A percentile compares a stretch with the other conserved stretches of the same genome.
phyloP scores from a whole-genome alignment of 2,888 invertebrate species.

The Apamea epomidion region DNA sequence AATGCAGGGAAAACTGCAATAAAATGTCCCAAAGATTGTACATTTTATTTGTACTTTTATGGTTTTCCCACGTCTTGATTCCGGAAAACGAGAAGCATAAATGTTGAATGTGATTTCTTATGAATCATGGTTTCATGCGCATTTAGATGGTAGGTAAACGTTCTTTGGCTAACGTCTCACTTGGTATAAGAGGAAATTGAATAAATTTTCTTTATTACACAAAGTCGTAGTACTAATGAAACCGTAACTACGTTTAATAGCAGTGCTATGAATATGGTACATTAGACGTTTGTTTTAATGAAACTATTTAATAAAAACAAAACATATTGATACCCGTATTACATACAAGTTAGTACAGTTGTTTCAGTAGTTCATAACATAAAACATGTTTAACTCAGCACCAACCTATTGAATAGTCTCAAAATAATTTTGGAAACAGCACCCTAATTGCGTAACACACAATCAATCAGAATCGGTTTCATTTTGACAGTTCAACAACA shows the following conservation, averaged over 20 bases:
- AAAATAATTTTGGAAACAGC: slow-evolving; percentile 12
- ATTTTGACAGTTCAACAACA: no score
- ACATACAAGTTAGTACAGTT: not conserved
- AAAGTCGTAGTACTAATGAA: slow-evolving; percentile 1
- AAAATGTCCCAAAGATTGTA: slow-evolving; percentile 20
- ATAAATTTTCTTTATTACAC: slow-evolving; percentile 27
- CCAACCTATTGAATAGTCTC: not conserved
- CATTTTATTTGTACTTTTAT: slow-evolving; percentile 46
- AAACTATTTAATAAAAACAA: not conserved
- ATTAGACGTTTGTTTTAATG: not conserved
- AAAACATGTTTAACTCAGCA: not conserved
- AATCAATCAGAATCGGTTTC: no score
- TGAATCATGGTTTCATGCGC: slow-evolving; percentile 41
- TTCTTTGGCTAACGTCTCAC: slow-evolving; percentile 17
- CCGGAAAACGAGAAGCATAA: slow-evolving; percentile 32
- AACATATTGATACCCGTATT: not conserved
- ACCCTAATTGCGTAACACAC: no score
- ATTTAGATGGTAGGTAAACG: slow-evolving; percentile 34
- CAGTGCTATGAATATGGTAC: not conserved
- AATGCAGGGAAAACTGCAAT: slow-evolving; percentile 20
- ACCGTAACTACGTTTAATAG: slow-evolving; percentile 13
- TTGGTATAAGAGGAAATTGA: slow-evolving; percentile 14
- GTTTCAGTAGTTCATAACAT: not conserved
- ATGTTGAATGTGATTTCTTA: slow-evolving; percentile 37
- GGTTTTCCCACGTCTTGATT: slow-evolving; percentile 34